Evolutionary conservation across 2,113 vertebrate genomes (phyloP), one percentile per base, ranked within the genome.

Genomic region (Toxotes chatareus): DNA sequence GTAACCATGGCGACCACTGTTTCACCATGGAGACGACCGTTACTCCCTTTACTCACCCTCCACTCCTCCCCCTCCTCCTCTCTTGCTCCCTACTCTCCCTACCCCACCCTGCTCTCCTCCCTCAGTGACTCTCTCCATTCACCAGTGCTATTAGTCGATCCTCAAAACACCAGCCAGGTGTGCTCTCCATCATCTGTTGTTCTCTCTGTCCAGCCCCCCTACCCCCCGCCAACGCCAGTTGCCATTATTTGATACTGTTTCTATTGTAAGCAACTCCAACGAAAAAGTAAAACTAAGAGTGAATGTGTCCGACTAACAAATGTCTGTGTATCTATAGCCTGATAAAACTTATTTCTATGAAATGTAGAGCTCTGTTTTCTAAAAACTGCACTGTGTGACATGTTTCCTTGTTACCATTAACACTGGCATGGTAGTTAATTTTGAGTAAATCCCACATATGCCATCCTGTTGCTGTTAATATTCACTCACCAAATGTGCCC

Each of bases 21-120:
- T 91, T 94, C 91, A 91, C 93, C 91, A 94, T 94, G 91, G 93
- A 89, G 93, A 93, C 90, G 79, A 90, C 91, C 88, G 90, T 93
- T 92, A 90, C 90, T 91, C 90, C 88, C 90, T 90, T 90, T 88
- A 84, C 90, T 76, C 59, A 23, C 85, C 87, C 86, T 82, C 82
- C 80, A 14, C 27, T 27, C 27, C 27, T 27, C 27, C 27, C 1
- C 27, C 51, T 23, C 63, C 51, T 72, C 69, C 51, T 7, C 76
- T 73, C 62, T 64, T 78, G 56, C 71, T 65, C 75, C 66, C 70
- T 69, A 16, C 76, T 27, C 21, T 44, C 72, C 31, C 56, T 53
- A 23, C 72, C 69, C 51, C 79, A 38, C 31, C 47, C 21, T n/a
- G 10, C 17, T 60, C 59, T 74, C 78, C 81, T 63, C 69, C 79